These are phyloP conservation scores for Pseudonaja textilis DNA, from an alignment of 2,113 vertebrate genomes.

Conservation along the genomic window DNA sequence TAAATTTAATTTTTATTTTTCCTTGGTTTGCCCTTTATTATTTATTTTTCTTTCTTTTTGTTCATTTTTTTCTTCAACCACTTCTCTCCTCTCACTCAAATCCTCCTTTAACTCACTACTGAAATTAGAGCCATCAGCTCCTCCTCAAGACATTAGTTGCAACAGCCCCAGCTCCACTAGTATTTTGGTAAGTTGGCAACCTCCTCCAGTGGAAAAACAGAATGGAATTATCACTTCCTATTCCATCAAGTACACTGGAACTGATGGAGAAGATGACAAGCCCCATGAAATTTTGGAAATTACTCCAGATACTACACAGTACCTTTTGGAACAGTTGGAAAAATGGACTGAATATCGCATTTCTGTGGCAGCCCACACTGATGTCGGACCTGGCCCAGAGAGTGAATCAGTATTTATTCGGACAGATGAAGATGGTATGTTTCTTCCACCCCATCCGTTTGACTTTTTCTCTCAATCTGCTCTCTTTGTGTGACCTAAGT, in stretches of 20 bases:
- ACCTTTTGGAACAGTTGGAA: conserved; percentile 98
- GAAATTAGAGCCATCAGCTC: conserved; percentile 94
- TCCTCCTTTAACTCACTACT: conserved; percentile 79
- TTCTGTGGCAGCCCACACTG: conserved; percentile 91
- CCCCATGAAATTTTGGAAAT: conserved; percentile 81
- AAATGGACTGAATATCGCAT: conserved; percentile 98
- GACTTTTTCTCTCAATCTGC: conserved; percentile 67
- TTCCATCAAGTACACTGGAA: conserved; percentile 84
- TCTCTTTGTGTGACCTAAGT: conserved; percentile 69
- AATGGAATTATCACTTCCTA: conserved; percentile 95
- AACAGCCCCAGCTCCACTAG: conserved; percentile 95
- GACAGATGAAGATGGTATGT: conserved; percentile 99
- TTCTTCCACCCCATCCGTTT: conserved; percentile 78
- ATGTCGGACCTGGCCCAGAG: conserved; percentile 94
- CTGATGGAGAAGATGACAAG: conserved; percentile 87
- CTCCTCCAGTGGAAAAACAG: conserved; percentile 89
- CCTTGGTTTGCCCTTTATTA: conserved; percentile 74
- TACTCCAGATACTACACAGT: conserved; percentile 84
- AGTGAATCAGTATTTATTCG: conserved; percentile 91
- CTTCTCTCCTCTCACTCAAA: conserved; percentile 80
- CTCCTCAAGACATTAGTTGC: conserved; percentile 94
- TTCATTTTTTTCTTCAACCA: conserved; percentile 79
- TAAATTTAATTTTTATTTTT: conserved; percentile 81
- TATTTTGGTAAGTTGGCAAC: conserved; percentile 99
- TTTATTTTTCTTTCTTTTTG: conserved; percentile 81